Evolutionary conservation across 2,113 vertebrate genomes (phyloP).

Genomic region (Recurvirostra avosetta): DNA sequence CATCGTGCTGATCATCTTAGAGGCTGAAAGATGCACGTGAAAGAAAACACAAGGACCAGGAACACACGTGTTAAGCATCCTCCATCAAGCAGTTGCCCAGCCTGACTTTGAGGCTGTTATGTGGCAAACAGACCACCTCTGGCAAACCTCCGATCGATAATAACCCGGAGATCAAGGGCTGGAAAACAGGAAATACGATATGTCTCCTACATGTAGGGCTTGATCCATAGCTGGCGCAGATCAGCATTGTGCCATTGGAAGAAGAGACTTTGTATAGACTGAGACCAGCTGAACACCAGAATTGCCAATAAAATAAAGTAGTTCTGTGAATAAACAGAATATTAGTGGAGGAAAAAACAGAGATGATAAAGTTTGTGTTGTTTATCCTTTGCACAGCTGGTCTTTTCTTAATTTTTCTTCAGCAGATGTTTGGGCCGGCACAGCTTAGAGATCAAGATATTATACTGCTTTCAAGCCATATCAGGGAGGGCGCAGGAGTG

Average conservation of each 20-base stretch:
- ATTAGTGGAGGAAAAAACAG: constrained; percentile 19
- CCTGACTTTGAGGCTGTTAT: background rate
- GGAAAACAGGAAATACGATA: background rate
- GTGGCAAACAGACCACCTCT: background rate
- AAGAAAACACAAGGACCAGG: background rate
- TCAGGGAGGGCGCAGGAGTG: background rate
- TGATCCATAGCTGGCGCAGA: background rate
- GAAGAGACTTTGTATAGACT: background rate
- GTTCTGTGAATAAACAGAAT: constrained; percentile 52
- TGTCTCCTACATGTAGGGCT: background rate
- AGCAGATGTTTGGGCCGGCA: background rate
- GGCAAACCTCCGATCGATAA: background rate
- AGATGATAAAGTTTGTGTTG: constrained; percentile 5
- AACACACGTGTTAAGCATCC: background rate
- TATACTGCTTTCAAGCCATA: background rate
- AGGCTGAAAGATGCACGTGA: background rate
- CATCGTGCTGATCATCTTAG: background rate
- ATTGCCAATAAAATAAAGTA: constrained; percentile 32
- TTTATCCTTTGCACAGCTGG: constrained; percentile 40
- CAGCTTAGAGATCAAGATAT: background rate
- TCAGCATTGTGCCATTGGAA: background rate
- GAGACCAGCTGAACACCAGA: constrained; percentile 21
- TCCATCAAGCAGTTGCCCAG: background rate
- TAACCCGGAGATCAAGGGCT: background rate
- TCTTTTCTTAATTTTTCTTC: constrained; percentile 21